These are phyloP conservation scores for Diplazon laetatorius DNA, from an alignment of 2,888 invertebrate genomes.

Conservation along the genomic window DNA sequence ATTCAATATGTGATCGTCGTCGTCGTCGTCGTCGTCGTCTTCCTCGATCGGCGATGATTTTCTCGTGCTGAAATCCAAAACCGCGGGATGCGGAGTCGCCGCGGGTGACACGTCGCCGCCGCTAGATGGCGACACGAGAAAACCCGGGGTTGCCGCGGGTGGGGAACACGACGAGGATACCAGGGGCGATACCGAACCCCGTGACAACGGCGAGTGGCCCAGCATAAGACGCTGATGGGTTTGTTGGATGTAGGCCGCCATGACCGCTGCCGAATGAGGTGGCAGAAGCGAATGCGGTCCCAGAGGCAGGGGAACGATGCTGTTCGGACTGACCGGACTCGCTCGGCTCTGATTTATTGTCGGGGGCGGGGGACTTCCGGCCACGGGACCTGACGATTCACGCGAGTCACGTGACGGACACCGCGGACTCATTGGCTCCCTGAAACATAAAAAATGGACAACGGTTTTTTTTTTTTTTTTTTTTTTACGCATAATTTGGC, in stretches of 20 bases:
- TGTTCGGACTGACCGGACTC: slow-evolving; percentile 86
- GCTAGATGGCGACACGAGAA: slow-evolving; percentile 85
- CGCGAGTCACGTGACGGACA: slow-evolving; percentile 92
- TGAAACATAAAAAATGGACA: slow-evolving; percentile 85
- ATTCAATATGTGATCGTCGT: slow-evolving; percentile 88
- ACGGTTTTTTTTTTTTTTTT: slow-evolving; percentile 58
- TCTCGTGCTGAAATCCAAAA: slow-evolving; percentile 92
- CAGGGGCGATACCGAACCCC: slow-evolving; percentile 87
- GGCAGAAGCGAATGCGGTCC: slow-evolving; percentile 87
- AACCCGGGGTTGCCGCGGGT: slow-evolving; percentile 83
- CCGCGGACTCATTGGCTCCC: slow-evolving; percentile 90
- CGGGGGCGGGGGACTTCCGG: slow-evolving; percentile 88
- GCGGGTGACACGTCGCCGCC: slow-evolving; percentile 83
- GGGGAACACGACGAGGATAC: slow-evolving; percentile 88
- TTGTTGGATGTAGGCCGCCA: slow-evolving; percentile 90
- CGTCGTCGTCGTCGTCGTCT: slow-evolving; percentile 85
- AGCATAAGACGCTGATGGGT: slow-evolving; percentile 90
- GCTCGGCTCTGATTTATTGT: slow-evolving; percentile 83
- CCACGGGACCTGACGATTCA: slow-evolving; percentile 86
- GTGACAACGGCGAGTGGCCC: slow-evolving; percentile 85
- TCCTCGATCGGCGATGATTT: slow-evolving; percentile 84
- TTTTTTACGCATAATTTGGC: slow-evolving; percentile 35
- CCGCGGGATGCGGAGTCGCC: slow-evolving; percentile 83
- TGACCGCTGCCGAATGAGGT: slow-evolving; percentile 90
- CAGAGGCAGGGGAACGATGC: slow-evolving; percentile 87